Evolutionary conservation across 2,113 vertebrate genomes (phyloP).

Genomic region (Ceuthmochares aereus): DNA sequence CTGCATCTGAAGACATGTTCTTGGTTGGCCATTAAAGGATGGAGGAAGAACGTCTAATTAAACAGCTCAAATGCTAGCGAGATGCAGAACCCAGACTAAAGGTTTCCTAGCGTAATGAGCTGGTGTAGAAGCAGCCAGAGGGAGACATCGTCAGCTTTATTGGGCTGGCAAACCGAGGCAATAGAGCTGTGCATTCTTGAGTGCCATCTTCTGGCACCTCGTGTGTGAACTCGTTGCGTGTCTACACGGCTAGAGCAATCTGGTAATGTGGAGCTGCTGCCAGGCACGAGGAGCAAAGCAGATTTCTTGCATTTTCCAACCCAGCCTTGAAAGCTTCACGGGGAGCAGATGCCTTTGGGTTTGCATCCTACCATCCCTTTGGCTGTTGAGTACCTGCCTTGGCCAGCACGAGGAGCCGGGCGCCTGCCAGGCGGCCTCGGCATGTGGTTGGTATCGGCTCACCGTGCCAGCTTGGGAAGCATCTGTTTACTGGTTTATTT

Average conservation of each 20-base stretch:
- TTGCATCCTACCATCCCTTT: not conserved
- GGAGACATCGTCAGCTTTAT: slow-evolving; percentile 30
- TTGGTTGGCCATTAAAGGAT: not conserved
- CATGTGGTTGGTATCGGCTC: not conserved
- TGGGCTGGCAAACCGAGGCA: slow-evolving; percentile 18
- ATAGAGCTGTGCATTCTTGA: slow-evolving; percentile 48
- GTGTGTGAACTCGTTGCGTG: accelerated
- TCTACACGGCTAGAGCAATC: not conserved
- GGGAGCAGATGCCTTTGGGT: not conserved
- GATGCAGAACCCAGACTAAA: not conserved
- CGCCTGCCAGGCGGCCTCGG: not conserved
- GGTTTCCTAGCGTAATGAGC: slow-evolving; percentile 39
- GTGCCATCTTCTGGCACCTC: slow-evolving; percentile 66
- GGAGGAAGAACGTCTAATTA: not conserved
- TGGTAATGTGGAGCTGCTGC: not conserved
- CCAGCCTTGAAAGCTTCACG: not conserved
- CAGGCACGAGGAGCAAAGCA: accelerated
- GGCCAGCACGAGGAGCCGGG: not conserved
- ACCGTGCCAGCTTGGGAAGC: slow-evolving; percentile 51
- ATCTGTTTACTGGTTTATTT: slow-evolving; percentile 73
- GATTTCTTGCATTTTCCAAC: not conserved
- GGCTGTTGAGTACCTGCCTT: not conserved
- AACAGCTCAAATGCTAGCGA: not conserved
- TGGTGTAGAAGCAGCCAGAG: slow-evolving; percentile 65
- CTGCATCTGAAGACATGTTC: accelerated